phyloP scores from a whole-genome alignment of 2,113 vertebrate genomes.

The Campylorhamphus procurvoides region DNA sequence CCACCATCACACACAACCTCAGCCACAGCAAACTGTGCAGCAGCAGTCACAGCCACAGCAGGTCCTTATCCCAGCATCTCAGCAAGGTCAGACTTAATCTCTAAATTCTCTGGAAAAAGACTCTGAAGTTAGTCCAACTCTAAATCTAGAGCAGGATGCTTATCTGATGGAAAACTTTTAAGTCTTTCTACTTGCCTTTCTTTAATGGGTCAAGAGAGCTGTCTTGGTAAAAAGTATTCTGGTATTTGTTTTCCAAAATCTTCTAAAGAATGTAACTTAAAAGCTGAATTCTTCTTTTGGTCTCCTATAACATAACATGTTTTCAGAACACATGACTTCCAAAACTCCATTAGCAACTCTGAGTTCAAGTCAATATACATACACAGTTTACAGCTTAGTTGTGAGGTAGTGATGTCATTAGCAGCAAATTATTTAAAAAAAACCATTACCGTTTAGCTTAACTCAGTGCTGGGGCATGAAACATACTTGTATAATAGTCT shows the following conservation, averaged over 20 bases:
- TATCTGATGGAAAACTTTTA: background rate
- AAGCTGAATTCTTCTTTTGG: background rate
- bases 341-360: background rate
- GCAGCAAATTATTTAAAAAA: background rate
- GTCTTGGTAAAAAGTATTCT: background rate
- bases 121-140: background rate
- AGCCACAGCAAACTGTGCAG: constrained; percentile 72
- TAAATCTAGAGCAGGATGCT: background rate
- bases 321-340: background rate
- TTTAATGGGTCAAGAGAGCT: background rate
- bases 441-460: background rate
- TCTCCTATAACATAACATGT: background rate
- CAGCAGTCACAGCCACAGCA: constrained; percentile 78
- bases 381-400: background rate
- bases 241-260: background rate
- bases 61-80: constrained; percentile 89
- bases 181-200: background rate
- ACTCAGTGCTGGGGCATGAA: background rate
- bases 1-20: constrained; percentile 76
- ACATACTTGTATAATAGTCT: background rate
- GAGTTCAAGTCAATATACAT: background rate
- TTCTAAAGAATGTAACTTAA: no score
- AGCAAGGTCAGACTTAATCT: constrained; percentile 82
- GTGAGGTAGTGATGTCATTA: background rate
- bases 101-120: background rate